Conservation (phyloP, 1,140 invertebrate genomes). For the Centruroides sculpturatus region DNA sequence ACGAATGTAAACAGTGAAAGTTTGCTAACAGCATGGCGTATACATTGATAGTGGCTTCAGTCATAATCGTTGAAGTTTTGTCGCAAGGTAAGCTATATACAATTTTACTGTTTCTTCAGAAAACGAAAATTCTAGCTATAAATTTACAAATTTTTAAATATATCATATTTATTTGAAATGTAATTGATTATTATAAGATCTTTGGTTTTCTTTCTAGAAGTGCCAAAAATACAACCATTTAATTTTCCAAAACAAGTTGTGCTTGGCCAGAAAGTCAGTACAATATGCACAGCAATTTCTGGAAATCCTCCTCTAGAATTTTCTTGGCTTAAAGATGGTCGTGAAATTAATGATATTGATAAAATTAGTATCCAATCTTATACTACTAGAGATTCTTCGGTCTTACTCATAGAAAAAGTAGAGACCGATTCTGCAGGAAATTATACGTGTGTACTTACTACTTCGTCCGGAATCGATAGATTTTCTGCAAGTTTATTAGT, state of each 20-base stretch:
- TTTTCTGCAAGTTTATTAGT: conserved; percentile 9
- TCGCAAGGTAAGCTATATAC: too few relatives aligned
- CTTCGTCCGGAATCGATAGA: conserved; percentile 17
- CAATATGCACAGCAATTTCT: conserved; percentile 2
- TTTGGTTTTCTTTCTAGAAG: neutral
- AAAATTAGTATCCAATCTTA: neutral
- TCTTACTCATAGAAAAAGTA: conserved; percentile 4
- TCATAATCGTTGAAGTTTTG: too few relatives aligned
- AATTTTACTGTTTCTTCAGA: too few relatives aligned
- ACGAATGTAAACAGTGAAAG: too few relatives aligned
- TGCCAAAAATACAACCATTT: conserved; percentile 8
- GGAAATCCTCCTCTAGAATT: conserved; percentile 7
- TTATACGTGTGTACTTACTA: conserved; percentile 22
- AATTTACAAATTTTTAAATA: too few relatives aligned
- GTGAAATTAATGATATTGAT: neutral
- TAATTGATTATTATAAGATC: too few relatives aligned
- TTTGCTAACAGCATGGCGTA: too few relatives aligned
- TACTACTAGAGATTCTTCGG: conserved; percentile 4
- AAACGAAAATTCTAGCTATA: too few relatives aligned
- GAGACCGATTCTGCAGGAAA: conserved; percentile 19
- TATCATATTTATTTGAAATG: too few relatives aligned
- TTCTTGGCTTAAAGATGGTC: conserved; percentile 7
- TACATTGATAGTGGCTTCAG: too few relatives aligned
- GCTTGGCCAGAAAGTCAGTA: conserved; percentile 9
- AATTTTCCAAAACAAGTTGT: conserved; percentile 4